Base-by-base conservation (phyloP, 2,797 vertebrate species). In the Thaleichthys pacificus region DNA sequence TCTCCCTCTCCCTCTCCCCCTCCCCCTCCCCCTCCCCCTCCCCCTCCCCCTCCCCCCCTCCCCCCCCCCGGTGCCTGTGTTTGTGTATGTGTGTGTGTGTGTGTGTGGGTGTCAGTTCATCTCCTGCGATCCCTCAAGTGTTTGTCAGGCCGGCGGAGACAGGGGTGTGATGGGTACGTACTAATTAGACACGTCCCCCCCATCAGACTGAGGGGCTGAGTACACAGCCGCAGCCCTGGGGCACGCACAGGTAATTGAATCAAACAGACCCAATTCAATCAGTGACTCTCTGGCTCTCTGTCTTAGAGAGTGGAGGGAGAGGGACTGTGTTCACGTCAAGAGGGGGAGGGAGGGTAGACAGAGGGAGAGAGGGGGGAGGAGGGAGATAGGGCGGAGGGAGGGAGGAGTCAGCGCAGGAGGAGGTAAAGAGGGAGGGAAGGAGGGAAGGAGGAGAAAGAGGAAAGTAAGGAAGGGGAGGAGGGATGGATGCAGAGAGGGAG, bases 1-100 rank as follows among this genome's bases (percentile, higher is more conserved):
- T 38, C 14, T 38, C 14, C 64, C 2, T 26, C 24, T 2, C 24
- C 72, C 57, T 76, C 80, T 85, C 75, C 75, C 73, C 86, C 86
- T 68, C 70, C 67, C 79, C 19, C 30, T 61, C 49, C 38, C n/a
- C 7, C 24, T 69, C 77, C 73, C 80, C 80, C 65, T 11, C 76
- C n/a, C 74, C 75, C 62, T 77, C 24, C 2, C 77, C 72, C 83
- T 85, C 78, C n/a, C n/a, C n/a, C n/a, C n/a, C n/a, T n/a, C n/a
- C n/a, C n/a, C n/a, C n/a, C n/a, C n/a, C n/a, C n/a, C n/a, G n/a
- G n/a, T n/a, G n/a, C 32, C 32, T n/a, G 54, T 57, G 54, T n/a
- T n/a, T 57, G 54, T n/a, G 54, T 57, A 11, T 21, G 54, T 57
- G 54, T 57, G 21, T 56, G 21, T 9, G 54, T 56, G n/a, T 49